Evolutionary conservation across 2,888 invertebrate species (phyloP).

Genomic region (Gymnocheta viridis): DNA sequence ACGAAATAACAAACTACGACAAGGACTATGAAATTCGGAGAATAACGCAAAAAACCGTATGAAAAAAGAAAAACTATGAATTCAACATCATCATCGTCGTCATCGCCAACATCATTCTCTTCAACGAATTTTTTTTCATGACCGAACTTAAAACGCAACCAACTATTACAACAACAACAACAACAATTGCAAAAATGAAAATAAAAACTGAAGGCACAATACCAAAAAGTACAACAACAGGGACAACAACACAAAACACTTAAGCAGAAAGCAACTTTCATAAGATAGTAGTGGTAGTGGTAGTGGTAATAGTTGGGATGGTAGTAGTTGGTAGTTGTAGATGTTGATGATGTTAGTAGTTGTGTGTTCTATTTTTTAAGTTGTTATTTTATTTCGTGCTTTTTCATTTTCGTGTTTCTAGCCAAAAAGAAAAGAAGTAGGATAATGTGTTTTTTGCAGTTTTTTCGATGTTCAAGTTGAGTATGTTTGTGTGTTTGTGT

Average conservation of each 20-base stretch:
- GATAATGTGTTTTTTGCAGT: conserved; percentile 51
- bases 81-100: conserved; percentile 37
- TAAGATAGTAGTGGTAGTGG: neutral
- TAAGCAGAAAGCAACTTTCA: conserved; percentile 1
- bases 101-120: conserved; percentile 15
- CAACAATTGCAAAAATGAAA: conserved; percentile 47
- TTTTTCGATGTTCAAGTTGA: conserved; percentile 5
- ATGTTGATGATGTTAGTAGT: conserved; percentile 13
- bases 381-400: conserved; percentile 50
- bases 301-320: neutral
- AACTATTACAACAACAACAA: conserved; percentile 57
- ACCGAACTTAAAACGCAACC: conserved; percentile 56
- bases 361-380: conserved; percentile 60
- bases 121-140: conserved; percentile 28
- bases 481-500: neutral
- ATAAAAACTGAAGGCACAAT: conserved; percentile 49
- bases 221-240: conserved; percentile 49
- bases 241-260: conserved; percentile 9
- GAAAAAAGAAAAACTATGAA: conserved; percentile 34
- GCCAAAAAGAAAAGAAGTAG: conserved; percentile 61
- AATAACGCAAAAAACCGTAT: conserved; percentile 50
- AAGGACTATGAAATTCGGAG: conserved; percentile 60
- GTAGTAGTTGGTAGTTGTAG: neutral
- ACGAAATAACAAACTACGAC: conserved; percentile 70
- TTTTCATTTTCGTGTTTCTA: conserved; percentile 47